phyloP scores from a whole-genome alignment of 1,140 invertebrate species.

The Agrilus planipennis region DNA sequence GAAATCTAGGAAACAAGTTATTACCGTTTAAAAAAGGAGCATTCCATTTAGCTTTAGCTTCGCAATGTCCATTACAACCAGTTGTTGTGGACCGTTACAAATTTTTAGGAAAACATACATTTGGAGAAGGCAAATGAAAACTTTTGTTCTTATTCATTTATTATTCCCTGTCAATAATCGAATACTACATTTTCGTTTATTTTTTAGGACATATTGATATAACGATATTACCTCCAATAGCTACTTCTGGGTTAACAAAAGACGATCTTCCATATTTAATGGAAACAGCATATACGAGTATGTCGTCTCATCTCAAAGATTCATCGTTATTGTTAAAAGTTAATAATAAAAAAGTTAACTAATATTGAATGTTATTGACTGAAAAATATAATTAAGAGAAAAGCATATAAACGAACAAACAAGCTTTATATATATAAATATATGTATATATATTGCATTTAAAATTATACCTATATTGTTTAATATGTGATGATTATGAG shows the following conservation, averaged over 20 bases:
- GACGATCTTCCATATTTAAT: constrained; percentile 54
- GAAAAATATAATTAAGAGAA: no score
- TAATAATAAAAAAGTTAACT: no score
- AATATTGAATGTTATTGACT: no score
- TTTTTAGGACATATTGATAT: constrained; percentile 49
- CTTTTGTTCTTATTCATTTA: constrained; percentile 7
- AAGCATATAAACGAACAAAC: no score
- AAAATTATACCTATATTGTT: no score
- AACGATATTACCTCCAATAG: constrained; percentile 56
- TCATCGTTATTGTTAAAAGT: no score
- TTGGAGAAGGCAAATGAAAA: constrained; percentile 51
- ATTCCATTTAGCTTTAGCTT: constrained; percentile 80
- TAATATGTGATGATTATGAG: no score
- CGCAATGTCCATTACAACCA: constrained; percentile 74
- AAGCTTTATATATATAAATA: no score
- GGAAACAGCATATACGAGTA: constrained; percentile 46
- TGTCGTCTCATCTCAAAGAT: constrained; percentile 41
- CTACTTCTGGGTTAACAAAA: constrained; percentile 48
- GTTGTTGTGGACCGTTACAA: constrained; percentile 81
- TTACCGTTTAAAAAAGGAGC: constrained; percentile 86
- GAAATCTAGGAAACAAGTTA: constrained; percentile 51
- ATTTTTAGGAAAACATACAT: constrained; percentile 66
- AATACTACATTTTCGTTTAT: constrained; percentile 6
- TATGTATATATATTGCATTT: no score
- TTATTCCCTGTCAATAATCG: constrained; percentile 1